A percentile compares a stretch with the other conserved stretches of the same genome.
Evolutionary conservation across 2,113 vertebrate genomes (phyloP).

Genomic region (Lepus europaeus): DNA sequence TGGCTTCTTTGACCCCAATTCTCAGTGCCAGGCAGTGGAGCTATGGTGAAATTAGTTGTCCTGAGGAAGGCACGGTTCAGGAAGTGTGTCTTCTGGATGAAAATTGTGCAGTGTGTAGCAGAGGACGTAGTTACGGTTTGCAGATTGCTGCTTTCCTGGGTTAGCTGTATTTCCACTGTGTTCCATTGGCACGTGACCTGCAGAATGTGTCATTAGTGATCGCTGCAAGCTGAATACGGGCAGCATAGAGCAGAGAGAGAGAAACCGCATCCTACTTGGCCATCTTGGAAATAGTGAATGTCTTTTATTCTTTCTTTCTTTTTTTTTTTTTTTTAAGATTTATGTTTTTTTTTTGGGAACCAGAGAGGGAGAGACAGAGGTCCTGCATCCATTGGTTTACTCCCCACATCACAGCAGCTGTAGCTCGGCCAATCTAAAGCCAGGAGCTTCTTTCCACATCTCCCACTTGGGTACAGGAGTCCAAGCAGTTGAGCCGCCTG

Average conservation of each 20-base stretch:
- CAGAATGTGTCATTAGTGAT: background rate
- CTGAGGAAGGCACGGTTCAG: background rate
- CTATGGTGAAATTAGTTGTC: background rate
- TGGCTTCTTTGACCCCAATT: background rate
- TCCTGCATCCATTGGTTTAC: too few species aligned
- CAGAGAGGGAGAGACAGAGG: background rate
- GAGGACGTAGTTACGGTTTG: background rate
- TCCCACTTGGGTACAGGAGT: too few species aligned
- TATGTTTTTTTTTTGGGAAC: too few species aligned
- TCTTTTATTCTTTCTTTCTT: too few species aligned
- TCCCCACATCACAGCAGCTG: too few species aligned
- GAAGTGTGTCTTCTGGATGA: background rate
- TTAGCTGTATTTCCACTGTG: constrained; percentile 3
- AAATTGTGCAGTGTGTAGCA: background rate
- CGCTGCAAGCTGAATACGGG: background rate
- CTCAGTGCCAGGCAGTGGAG: background rate
- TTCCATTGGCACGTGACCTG: background rate
- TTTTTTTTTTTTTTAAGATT: too few species aligned
- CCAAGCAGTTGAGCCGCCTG: too few species aligned
- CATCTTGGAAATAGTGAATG: background rate
- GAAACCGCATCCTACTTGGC: background rate
- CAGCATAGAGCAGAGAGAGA: background rate
- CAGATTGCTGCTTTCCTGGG: background rate
- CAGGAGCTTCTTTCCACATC: too few species aligned
- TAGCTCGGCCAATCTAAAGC: too few species aligned